phyloP scores from a whole-genome alignment of 1,140 invertebrate species.

The Diabrotica undecimpunctata region DNA sequence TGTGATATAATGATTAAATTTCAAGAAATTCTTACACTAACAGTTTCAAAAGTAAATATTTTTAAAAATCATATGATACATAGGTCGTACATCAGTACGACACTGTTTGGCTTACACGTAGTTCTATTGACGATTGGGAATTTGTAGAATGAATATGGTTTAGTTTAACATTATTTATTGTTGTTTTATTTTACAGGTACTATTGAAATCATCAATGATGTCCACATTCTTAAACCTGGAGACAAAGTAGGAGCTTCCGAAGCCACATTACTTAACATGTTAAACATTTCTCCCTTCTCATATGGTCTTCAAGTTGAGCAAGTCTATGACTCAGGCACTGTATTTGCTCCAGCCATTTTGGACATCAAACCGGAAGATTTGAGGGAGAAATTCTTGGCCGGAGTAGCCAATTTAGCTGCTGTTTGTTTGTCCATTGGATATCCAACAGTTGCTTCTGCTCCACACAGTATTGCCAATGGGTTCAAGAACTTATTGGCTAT shows the following conservation, averaged over 20 bases:
- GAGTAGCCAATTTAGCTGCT: constrained; percentile 91
- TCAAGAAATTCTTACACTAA: too few relatives aligned
- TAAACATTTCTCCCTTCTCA: constrained; percentile 99
- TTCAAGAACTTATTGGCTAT: constrained; percentile 97
- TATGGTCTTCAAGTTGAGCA: constrained; percentile 93
- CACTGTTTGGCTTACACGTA: too few relatives aligned
- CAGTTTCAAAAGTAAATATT: too few relatives aligned
- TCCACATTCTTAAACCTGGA: constrained; percentile 91
- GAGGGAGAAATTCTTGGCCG: constrained; percentile 82
- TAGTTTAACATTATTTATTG: not conserved
- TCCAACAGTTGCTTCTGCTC: constrained; percentile 93
- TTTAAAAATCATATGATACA: too few relatives aligned
- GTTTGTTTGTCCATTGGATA: constrained; percentile 92
- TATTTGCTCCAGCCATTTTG: constrained; percentile 93
- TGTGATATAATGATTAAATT: too few relatives aligned
- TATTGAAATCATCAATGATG: constrained; percentile 99
- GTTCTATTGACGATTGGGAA: too few relatives aligned
- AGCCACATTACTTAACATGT: constrained; percentile 98
- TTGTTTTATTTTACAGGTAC: constrained; percentile 52
- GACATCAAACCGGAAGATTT: constrained; percentile 98
- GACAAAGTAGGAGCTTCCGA: constrained; percentile 98
- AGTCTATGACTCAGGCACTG: constrained; percentile 98
- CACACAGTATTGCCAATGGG: constrained; percentile 95
- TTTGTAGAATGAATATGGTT: too few relatives aligned
- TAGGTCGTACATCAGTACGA: too few relatives aligned